phyloP scores from a whole-genome alignment of 2,797 vertebrate genomes.

The Myotis myotis region DNA sequence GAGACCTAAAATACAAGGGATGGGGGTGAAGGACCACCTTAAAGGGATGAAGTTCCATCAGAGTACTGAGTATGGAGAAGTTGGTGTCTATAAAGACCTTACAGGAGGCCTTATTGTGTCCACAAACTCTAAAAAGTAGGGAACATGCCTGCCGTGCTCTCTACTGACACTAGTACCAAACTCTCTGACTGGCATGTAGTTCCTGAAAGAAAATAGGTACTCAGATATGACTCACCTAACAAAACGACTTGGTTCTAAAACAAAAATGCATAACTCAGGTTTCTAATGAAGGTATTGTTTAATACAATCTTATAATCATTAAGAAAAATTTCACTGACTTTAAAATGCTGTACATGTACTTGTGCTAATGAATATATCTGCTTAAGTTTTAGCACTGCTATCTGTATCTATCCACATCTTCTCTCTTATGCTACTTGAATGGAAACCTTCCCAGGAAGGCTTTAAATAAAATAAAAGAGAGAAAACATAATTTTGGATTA shows the following conservation, averaged over 20 bases:
- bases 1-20: background rate
- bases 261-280: background rate
- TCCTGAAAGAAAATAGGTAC: background rate
- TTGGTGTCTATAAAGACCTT: background rate
- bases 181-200: background rate
- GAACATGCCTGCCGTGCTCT: background rate
- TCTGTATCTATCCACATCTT: background rate
- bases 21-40: background rate
- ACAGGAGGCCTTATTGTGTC: background rate
- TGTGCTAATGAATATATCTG: background rate
- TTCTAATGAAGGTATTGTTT: background rate
- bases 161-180: background rate
- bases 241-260: background rate
- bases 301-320: background rate
- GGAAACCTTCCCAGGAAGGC: constrained; percentile 39
- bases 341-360: background rate
- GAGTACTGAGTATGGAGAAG: background rate
- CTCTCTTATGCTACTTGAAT: constrained; percentile 1
- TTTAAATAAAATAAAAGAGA: constrained; percentile 33
- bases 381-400: background rate
- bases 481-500: background rate
- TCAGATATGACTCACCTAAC: background rate
- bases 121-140: accelerated
- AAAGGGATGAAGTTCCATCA: background rate
- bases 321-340: background rate